A percentile compares a stretch with the other conserved stretches of the same genome.
Conservation (phyloP, 2,888 invertebrate genomes). For the Dysmachus trigonus region DNA sequence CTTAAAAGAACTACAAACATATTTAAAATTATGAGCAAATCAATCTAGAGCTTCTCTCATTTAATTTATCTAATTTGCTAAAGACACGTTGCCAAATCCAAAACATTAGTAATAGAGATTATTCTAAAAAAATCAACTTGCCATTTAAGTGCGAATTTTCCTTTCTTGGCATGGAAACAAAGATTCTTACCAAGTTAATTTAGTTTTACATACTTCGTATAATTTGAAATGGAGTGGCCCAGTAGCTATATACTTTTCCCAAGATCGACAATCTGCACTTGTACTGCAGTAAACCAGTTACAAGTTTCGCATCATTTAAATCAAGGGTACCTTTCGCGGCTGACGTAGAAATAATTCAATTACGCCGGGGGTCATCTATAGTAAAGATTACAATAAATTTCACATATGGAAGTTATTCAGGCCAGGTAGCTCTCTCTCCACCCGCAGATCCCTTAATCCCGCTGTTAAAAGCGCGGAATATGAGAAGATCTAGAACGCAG, state of each 20-base stretch:
- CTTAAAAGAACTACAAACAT: too few species aligned
- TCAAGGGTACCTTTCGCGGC: background rate
- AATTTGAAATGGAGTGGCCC: too few species aligned
- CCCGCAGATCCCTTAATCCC: background rate
- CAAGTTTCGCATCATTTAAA: background rate
- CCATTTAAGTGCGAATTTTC: too few species aligned
- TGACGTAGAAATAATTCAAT: constrained; percentile 5
- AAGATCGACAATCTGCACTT: background rate
- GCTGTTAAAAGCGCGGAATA: background rate
- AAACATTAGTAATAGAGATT: too few species aligned
- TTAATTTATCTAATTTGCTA: too few species aligned
- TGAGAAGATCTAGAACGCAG: constrained; percentile 22
- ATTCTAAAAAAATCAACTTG: too few species aligned
- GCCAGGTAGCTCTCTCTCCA: background rate
- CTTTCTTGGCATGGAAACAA: too few species aligned
- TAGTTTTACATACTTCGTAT: too few species aligned
- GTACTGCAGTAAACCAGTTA: background rate
- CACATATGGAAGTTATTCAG: constrained; percentile 14
- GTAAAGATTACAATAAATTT: constrained; percentile 11
- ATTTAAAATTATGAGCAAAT: too few species aligned
- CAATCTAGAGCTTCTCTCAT: too few species aligned
- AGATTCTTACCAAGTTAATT: too few species aligned
- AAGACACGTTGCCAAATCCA: too few species aligned
- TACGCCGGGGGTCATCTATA: background rate
- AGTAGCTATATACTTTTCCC: background rate